A percentile compares a stretch with the other conserved stretches of the same genome.
Conservation (phyloP, 2,113 vertebrate species). For the Asarcornis scutulata region DNA sequence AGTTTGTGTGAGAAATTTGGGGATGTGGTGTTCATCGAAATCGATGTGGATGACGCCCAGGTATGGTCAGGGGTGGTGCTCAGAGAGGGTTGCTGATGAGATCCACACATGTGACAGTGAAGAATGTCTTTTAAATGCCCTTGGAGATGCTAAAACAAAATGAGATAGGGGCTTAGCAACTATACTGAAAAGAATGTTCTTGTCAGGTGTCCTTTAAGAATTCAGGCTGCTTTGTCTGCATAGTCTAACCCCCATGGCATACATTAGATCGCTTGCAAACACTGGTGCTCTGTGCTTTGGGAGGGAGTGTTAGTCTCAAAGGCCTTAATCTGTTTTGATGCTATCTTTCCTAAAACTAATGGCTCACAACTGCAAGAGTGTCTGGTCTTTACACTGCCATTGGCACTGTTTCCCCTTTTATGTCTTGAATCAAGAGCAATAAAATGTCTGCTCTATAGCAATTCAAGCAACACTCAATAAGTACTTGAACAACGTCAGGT, state of each 20-base stretch:
- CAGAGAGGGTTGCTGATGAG: neutral
- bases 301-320: neutral
- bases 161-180: neutral
- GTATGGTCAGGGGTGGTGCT: constrained; percentile 67
- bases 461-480: neutral
- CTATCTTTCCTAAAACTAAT: neutral
- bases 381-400: neutral
- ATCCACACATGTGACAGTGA: neutral
- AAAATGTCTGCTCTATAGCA: neutral
- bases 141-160: neutral
- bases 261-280: neutral
- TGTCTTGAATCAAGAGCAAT: neutral
- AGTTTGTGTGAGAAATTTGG: constrained; percentile 56
- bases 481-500: neutral
- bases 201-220: no score
- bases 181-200: neutral
- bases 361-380: neutral
- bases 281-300: neutral
- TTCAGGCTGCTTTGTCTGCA: neutral
- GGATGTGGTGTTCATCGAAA: constrained; percentile 88
- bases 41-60: constrained; percentile 89
- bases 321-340: neutral
- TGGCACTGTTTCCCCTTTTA: neutral
- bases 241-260: neutral
- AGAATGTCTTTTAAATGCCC: neutral